Evolutionary conservation across 1,140 invertebrate species (phyloP), one percentile per base, ranked within the genome.

Genomic region (Caenorhabditis brenneri): DNA sequence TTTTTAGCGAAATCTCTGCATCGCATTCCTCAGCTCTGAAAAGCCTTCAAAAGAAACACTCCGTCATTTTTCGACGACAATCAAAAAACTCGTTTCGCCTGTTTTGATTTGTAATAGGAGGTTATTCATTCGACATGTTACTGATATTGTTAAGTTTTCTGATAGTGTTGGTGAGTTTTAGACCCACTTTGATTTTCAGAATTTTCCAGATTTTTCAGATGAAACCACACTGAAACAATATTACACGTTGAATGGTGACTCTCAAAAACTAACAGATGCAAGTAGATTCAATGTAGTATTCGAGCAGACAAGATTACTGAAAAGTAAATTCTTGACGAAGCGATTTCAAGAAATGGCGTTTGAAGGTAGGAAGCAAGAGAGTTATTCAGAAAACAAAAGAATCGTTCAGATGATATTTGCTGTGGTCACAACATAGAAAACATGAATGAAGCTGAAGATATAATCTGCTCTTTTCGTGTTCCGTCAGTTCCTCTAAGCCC

Each of bases 241-340:
- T 12, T 74, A 74, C 29, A 74, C 65, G 24, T 31, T 74, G 22
- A 74, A 74, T 46, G 65, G 65, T 24, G 65, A 74, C 24, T 74
- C 65, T 2, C 33, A 74, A 15, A 74, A 74, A n/a, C 15, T 74
- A 7, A 42, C 65, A n/a, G 65, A 74, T 42, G 33, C 36, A 12
- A 74, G 65, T 36, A 74, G 65, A 42, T 74, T 74, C 65, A 74
- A 74, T 74, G n/a, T 74, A 46, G 65, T 74, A 42, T 74, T 74
- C 36, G 65, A 74, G 36, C 65, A 74, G 46, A 74, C 65, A 22
- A 42, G 65, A 24, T 29, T 74, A 5, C 65, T 74, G 36, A 74
- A 74, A 27, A 74, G 65, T 15, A 74, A 74, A 42, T 74, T 74
- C 24, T n/a, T 74, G 9, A 74, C 65, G 9, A 74, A 74, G 15